These are phyloP conservation scores for Platynereis dumerilii DNA, from an alignment of 2,888 invertebrate species.

Conservation along the genomic window DNA sequence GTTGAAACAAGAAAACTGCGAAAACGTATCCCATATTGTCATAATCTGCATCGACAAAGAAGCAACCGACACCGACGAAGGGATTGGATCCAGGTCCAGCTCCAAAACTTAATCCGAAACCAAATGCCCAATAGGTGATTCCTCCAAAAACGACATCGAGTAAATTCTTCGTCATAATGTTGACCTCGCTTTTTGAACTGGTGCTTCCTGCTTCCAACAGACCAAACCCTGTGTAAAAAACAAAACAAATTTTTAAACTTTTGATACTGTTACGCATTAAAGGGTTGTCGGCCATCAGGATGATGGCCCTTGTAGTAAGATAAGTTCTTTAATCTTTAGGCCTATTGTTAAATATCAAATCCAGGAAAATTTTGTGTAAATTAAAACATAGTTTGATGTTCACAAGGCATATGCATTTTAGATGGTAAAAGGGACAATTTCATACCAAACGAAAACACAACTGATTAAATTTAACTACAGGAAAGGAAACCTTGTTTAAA, in stretches of 20 bases:
- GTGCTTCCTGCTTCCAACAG: conserved; percentile 93
- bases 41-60: conserved; percentile 60
- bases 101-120: conserved; percentile 88
- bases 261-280: background rate
- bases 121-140: conserved; percentile 92
- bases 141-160: conserved; percentile 92
- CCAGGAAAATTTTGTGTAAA: too few relatives aligned
- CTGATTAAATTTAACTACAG: too few relatives aligned
- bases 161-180: conserved; percentile 97
- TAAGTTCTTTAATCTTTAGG: too few relatives aligned
- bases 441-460: too few relatives aligned
- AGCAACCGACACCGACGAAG: conserved; percentile 50
- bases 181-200: conserved; percentile 80
- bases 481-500: too few relatives aligned
- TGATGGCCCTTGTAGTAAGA: too few relatives aligned
- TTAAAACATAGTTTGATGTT: too few relatives aligned
- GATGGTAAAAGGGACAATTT: too few relatives aligned
- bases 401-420: too few relatives aligned
- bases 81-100: conserved; percentile 57
- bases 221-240: conserved; percentile 76
- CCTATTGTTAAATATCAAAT: too few relatives aligned
- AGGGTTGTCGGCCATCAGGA: too few relatives aligned
- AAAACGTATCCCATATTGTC: conserved; percentile 28
- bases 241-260: background rate
- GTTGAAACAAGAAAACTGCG: conserved; percentile 25